phyloP scores from a whole-genome alignment of 2,797 vertebrate species.

The Eulemur coronatus region DNA sequence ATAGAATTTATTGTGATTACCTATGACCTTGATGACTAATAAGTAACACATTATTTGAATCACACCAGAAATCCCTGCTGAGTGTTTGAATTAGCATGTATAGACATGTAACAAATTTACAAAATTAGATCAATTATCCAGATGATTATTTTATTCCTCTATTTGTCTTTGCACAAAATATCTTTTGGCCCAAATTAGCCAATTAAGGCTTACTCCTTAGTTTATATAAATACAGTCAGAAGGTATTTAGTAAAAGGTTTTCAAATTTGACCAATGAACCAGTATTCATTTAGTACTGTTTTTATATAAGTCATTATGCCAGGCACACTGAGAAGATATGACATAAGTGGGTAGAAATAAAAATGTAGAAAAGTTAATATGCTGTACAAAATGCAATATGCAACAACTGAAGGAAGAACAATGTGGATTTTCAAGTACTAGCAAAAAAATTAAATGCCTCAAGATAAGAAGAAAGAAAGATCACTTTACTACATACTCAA shows the following conservation, averaged over 20 bases:
- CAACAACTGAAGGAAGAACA: not conserved
- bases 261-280: not conserved
- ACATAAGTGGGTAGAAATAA: not conserved
- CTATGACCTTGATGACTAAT: not conserved
- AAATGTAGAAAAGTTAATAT: not conserved
- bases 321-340: not conserved
- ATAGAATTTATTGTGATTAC: conserved; percentile 15
- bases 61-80: not conserved
- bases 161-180: not conserved
- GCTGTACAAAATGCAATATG: not conserved
- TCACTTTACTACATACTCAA: not conserved
- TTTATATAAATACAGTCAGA: not conserved
- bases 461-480: not conserved
- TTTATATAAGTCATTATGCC: not conserved
- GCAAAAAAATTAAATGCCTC: not conserved
- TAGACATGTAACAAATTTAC: not conserved
- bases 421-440: not conserved
- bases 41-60: not conserved
- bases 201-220: not conserved
- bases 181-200: not conserved
- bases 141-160: not conserved
- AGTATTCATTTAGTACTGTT: not conserved
- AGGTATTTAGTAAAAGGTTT: conserved; percentile 4
- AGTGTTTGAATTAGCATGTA: not conserved
- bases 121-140: not conserved